phyloP scores from a whole-genome alignment of 1,140 invertebrate genomes.

The Pseudomyrmex cubaensis region DNA sequence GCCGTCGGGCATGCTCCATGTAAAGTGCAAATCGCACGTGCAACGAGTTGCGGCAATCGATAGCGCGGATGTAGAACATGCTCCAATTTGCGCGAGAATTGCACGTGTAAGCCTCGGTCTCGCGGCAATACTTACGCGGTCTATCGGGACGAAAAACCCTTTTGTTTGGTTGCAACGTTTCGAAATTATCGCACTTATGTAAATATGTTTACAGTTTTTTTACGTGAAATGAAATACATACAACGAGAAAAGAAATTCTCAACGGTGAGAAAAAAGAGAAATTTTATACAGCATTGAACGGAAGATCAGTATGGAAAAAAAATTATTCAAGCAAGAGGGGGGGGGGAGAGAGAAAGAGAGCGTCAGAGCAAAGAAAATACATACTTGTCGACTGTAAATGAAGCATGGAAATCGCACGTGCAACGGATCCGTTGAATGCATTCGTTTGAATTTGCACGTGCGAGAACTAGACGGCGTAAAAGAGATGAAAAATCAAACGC shows the following conservation, averaged over 20 bases:
- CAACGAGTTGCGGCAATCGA: conserved; percentile 57
- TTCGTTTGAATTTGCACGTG: conserved; percentile 14
- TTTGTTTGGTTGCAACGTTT: background rate
- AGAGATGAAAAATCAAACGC: conserved; percentile 18
- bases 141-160: background rate
- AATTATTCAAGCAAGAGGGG: background rate
- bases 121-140: background rate
- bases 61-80: conserved; percentile 50
- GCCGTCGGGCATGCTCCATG: background rate
- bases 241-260: background rate
- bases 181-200: background rate
- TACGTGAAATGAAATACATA: background rate
- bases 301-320: background rate
- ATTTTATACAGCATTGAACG: background rate
- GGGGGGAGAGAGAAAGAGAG: background rate
- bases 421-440: background rate
- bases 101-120: conserved; percentile 33
- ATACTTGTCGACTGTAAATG: background rate
- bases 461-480: background rate
- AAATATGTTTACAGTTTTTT: conserved; percentile 23
- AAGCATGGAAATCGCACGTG: background rate
- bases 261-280: background rate
- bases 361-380: background rate
- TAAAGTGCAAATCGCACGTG: conserved; percentile 49
- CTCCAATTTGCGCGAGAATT: conserved; percentile 56